phyloP scores from a whole-genome alignment of 2,888 invertebrate species.

The Ichneumoninae sp. region DNA sequence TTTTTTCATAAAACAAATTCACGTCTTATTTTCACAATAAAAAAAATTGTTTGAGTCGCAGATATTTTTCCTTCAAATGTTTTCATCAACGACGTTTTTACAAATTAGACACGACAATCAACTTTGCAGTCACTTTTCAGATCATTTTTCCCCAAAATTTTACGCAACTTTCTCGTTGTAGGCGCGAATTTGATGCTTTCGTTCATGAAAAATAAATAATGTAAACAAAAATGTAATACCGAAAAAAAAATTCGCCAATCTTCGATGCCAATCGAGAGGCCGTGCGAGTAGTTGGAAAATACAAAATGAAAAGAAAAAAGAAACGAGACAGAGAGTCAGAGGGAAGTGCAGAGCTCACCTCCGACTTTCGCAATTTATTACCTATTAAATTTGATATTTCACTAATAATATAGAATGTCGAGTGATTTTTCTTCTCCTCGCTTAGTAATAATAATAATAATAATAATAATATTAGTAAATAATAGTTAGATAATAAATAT shows the following conservation, averaged over 20 bases:
- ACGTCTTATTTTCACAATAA: neutral
- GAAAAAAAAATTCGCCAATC: conserved; percentile 48
- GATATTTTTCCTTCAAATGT: neutral
- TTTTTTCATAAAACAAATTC: neutral
- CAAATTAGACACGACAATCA: neutral
- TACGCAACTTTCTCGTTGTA: neutral
- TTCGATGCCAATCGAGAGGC: conserved; percentile 15
- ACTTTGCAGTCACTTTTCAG: neutral
- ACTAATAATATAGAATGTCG: conserved; percentile 83
- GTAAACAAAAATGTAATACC: conserved; percentile 53
- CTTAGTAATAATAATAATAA: conserved; percentile 79
- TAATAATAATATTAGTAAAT: conserved; percentile 71
- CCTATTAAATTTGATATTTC: conserved; percentile 83
- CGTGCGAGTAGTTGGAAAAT: conserved; percentile 35
- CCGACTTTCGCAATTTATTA: conserved; percentile 79
- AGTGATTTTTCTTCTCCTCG: conserved; percentile 79
- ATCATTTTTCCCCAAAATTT: neutral
- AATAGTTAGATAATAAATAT: conserved; percentile 79
- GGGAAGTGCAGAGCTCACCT: conserved; percentile 65
- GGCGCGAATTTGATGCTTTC: neutral
- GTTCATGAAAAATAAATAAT: conserved; percentile 22
- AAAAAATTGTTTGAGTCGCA: neutral
- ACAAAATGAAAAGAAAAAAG: conserved; percentile 49
- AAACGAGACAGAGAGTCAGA: conserved; percentile 63
- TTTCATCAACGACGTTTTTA: neutral